A percentile compares a stretch with the other conserved stretches of the same genome.
Conservation (phyloP, 1,140 invertebrate genomes). For the Dreissena rostriformis region DNA sequence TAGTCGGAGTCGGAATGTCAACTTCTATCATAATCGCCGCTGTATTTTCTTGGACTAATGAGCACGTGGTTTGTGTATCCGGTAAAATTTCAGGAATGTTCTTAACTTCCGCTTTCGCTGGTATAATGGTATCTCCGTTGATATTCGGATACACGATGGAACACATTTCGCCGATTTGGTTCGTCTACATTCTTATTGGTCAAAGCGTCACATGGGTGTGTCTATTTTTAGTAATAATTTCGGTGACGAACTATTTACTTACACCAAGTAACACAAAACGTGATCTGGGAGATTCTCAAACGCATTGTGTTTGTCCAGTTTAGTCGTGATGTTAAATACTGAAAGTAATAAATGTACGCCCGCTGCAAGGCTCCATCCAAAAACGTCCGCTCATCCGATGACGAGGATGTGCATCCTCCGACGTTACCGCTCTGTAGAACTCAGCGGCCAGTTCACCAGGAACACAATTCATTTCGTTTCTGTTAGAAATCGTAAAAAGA, state of each 20-base stretch:
- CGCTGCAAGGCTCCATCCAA: no score
- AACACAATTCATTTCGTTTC: no score
- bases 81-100: constrained; percentile 65
- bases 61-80: constrained; percentile 60
- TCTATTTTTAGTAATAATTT: not conserved
- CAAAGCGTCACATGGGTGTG: constrained; percentile 51
- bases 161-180: constrained; percentile 61
- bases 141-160: constrained; percentile 67
- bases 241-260: constrained; percentile 19
- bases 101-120: constrained; percentile 59
- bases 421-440: no score
- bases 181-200: constrained; percentile 60
- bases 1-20: constrained; percentile 58
- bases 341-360: no score
- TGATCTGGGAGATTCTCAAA: no score
- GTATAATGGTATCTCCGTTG: constrained; percentile 64
- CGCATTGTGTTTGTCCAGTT: no score
- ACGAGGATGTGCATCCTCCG: no score
- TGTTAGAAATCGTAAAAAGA: no score
- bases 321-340: no score
- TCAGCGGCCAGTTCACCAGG: no score
- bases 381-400: no score
- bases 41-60: constrained; percentile 66
- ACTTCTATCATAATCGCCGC: constrained; percentile 66
- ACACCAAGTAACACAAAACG: no score